Evolutionary conservation across 2,113 vertebrate genomes (phyloP), one percentile per base, ranked within the genome.

Genomic region (Chaetodon auriga): DNA sequence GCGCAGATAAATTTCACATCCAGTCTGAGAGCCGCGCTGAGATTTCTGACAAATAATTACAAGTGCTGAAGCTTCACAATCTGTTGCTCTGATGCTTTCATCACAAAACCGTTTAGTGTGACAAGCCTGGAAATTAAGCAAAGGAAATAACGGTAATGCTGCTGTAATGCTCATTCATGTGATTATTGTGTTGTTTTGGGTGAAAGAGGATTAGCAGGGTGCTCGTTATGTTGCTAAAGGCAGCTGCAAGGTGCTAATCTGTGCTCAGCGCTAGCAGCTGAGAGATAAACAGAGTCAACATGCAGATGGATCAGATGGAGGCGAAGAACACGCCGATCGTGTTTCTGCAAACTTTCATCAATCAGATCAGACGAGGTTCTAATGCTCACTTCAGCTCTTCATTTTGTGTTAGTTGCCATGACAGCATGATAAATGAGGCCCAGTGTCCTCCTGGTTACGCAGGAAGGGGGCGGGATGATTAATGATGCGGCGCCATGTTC

Each of bases 221-320:
- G 49, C 23, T 25, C 7, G 58, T 41, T 57, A 23, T 6, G 2
- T 38, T 0, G 54, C 36, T 63, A 10, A 43, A 45, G 5, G 23
- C 36, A 16, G 60, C 49, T 57, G 74, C 23, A 21, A 78, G 45
- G 54, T 68, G 53, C 43, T 78, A 66, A 73, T 72, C 75, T 53
- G 45, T 2, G 60, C 61, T 54, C 53, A 36, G 16, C 11, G 43
- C 60, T 68, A 66, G 7, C 51, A 73, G 68, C 75, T 36, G 23
- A 46, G 15, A 61, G 55, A 55, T 68, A 58, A 64, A 80, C 58
- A 64, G 7, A 45, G 64, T 69, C 55, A 58, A 41, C 57, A 70
- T 85, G 57, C 41, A 64, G 64, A 80, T 41, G n/a, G 25, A 12
- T 51, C 46, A 48, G 45, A 41, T 12, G 21, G 8, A 41, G 13